A percentile compares a stretch with the other conserved stretches of the same genome.
Conservation (phyloP, 92 coral and sea anemone species). For the Meandrina meandrites region DNA sequence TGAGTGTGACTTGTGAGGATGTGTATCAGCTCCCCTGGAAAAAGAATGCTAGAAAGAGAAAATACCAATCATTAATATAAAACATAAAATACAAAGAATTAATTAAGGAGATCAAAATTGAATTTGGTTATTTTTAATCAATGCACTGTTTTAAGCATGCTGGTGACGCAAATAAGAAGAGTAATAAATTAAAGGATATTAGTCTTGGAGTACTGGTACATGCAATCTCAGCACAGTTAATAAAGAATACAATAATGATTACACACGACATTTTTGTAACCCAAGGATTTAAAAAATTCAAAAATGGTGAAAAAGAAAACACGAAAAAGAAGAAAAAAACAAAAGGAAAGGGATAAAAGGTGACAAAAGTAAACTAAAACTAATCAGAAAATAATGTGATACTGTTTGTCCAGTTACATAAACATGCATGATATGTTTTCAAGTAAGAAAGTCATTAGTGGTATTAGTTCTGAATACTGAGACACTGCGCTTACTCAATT, state of each 20-base stretch:
- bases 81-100: no score
- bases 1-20: slow-evolving; percentile 84
- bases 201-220: neutral
- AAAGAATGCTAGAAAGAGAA: slow-evolving; percentile 54
- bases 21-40: slow-evolving; percentile 85
- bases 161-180: neutral
- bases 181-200: neutral
- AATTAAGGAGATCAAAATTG: neutral
- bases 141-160: no score
- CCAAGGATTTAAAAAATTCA: no score
- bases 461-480: neutral
- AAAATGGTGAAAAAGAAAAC: neutral
- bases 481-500: slow-evolving; percentile 69
- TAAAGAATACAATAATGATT: neutral
- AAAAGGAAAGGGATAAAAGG: neutral
- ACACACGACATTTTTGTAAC: no score
- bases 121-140: neutral
- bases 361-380: neutral
- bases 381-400: neutral
- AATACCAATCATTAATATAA: neutral
- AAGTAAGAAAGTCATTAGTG: neutral
- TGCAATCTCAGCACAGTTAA: neutral
- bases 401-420: neutral
- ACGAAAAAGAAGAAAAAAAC: no score
- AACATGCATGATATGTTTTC: slow-evolving; percentile 2